Percentiles rank a stretch among this genome's conserved stretches.
Conservation (phyloP, 2,113 vertebrate species). For the Hydropotes inermis region DNA sequence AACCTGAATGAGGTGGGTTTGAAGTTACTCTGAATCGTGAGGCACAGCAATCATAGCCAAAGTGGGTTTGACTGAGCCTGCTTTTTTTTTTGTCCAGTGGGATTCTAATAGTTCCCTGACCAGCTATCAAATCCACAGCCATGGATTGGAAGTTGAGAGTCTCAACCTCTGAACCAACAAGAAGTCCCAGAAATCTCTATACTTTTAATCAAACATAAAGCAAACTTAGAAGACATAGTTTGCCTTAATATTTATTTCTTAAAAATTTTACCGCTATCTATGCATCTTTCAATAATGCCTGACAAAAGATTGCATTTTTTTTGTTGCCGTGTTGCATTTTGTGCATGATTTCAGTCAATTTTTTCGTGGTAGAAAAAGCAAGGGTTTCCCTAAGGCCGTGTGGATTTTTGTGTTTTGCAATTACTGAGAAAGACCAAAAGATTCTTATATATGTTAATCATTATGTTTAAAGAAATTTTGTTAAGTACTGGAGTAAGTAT, state of each 20-base stretch:
- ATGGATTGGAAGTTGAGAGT: not conserved
- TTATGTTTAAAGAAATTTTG: constrained; percentile 24
- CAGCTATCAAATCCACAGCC: not conserved
- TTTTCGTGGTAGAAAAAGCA: constrained; percentile 50
- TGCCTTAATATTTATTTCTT: not conserved
- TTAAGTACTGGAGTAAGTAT: not conserved
- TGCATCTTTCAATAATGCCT: constrained; percentile 26
- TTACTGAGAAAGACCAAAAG: constrained; percentile 19
- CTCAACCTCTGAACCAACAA: not conserved
- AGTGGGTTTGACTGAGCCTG: not conserved
- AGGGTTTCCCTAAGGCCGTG: constrained; percentile 13
- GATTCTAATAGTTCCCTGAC: not conserved
- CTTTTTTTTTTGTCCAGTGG: not conserved
- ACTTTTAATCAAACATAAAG: constrained; percentile 22
- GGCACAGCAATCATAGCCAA: not conserved
- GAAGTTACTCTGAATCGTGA: not conserved
- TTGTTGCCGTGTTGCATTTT: not conserved
- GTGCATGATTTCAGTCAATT: constrained; percentile 23
- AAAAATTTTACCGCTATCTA: not conserved
- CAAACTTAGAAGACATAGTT: not conserved
- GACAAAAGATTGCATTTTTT: constrained; percentile 19
- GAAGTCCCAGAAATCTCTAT: not conserved
- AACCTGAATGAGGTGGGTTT: not conserved
- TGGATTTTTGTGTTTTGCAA: constrained; percentile 36
- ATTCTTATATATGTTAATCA: not conserved